Evolutionary conservation across 2,888 invertebrate species (phyloP), one percentile per base, ranked within the genome.

Genomic region (Lycia hirtaria): DNA sequence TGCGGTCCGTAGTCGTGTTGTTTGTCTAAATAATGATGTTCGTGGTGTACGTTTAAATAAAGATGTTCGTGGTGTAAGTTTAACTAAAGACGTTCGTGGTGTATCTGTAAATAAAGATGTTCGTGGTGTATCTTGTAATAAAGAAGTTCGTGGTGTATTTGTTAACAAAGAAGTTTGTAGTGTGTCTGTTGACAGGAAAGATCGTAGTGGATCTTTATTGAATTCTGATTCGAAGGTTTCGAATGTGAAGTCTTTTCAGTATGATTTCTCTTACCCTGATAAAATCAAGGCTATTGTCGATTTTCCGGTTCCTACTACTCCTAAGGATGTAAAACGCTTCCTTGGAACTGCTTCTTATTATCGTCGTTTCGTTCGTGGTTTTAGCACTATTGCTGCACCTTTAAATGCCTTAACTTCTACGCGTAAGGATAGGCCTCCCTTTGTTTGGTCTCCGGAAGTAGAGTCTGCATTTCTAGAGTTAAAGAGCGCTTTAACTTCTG

Each of bases 361-460:
- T 28, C 26, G 48, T 2, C 48, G 48, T 4, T 48, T 48, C 4
- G 37, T 48, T 19, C 33, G 33, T n/a, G 22, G 35, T 4, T 48
- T 48, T 6, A 48, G 48, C 22, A 4, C 4, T n/a, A 33, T 24
- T 4, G 48, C 24, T 15, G 48, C 26, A 1, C 48, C 48, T 3
- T 37, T 48, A 5, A 48, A 48, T 17, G 15, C 24, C 4, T 9
- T 48, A 3, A 48, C 37, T 1, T 6, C 35, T 10, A 24, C 15
- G 9, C 17, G 28, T 24, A 14, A 43, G 26, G 14, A 28, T 28
- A 12, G 10, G 14, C 14, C 15, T 15, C 14, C 14, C 14, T 33
- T 5, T 15, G 14, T 4, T 15, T 33, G 33, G 33, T 15, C 33
- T 33, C 4, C 14, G 12, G 14, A 33, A 10, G 33, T 14, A 15